phyloP scores from a whole-genome alignment of 2,797 vertebrate genomes.

The Pangasius larnaudii region DNA sequence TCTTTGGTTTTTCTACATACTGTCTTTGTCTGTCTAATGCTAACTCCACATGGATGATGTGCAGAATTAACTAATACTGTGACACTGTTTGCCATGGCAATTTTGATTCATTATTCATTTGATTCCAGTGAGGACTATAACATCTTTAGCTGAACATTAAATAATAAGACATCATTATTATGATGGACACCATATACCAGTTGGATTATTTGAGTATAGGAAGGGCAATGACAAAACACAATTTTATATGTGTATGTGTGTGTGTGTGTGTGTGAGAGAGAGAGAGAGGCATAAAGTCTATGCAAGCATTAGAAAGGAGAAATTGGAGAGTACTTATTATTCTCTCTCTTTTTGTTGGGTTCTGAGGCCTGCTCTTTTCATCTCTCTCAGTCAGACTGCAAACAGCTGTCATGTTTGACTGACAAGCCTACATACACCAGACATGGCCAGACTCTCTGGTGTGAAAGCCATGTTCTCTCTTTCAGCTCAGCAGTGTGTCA shows the following conservation, averaged over 20 bases:
- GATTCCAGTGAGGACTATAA: background rate
- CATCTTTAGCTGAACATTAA: background rate
- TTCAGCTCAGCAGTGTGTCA: slow-evolving; percentile 51
- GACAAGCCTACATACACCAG: slow-evolving; percentile 70
- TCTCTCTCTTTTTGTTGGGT: slow-evolving; percentile 68
- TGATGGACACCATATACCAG: too few species aligned
- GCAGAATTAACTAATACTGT: background rate
- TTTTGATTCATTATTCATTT: background rate
- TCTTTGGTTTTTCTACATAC: background rate
- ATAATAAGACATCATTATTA: background rate
- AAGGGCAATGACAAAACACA: background rate
- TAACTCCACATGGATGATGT: background rate
- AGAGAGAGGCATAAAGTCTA: background rate
- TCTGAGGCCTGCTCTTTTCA: slow-evolving; percentile 69
- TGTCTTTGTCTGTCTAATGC: background rate
- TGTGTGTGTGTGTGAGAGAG: background rate
- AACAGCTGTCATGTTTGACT: slow-evolving; percentile 83
- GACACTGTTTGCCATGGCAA: background rate
- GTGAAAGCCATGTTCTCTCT: slow-evolving; percentile 52
- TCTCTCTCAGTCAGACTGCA: slow-evolving; percentile 72
- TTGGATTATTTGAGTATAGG: background rate
- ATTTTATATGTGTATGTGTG: background rate
- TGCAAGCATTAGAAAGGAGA: slow-evolving; percentile 5
- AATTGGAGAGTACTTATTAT: slow-evolving; percentile 36
- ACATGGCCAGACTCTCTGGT: slow-evolving; percentile 54